Evolutionary conservation across 2,797 vertebrate species (phyloP).

Genomic region (Muscicapa striata): DNA sequence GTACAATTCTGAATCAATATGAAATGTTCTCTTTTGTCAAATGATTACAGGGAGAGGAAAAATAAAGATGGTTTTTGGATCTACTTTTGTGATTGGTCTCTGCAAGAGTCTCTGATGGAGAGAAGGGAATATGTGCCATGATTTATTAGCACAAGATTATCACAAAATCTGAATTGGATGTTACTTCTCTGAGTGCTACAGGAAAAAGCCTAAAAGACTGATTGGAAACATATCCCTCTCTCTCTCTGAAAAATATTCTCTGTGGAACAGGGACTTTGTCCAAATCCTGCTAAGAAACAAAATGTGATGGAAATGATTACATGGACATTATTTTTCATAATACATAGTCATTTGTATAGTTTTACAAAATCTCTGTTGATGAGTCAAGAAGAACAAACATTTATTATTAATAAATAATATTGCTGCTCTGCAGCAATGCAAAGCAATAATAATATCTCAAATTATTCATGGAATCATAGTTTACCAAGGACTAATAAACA

Average conservation of each 20-base stretch:
- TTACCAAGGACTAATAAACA: background rate
- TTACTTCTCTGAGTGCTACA: background rate
- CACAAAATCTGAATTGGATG: background rate
- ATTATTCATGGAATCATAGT: background rate
- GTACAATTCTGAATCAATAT: constrained; percentile 5
- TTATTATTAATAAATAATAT: background rate
- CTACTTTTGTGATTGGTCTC: constrained; percentile 7
- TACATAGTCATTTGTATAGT: background rate
- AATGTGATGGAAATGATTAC: background rate
- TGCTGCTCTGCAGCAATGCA: background rate
- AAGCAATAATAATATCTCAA: background rate
- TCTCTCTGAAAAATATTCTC: background rate
- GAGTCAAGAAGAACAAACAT: background rate
- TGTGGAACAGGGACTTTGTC: background rate
- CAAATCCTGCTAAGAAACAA: background rate
- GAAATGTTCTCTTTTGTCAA: constrained; percentile 32
- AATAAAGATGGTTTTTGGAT: background rate
- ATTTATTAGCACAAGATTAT: background rate
- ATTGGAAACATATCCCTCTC: background rate
- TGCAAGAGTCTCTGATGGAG: background rate
- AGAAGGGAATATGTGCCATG: background rate
- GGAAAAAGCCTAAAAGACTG: background rate
- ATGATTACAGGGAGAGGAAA: background rate
- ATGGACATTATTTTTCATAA: background rate
- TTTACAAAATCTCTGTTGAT: background rate